Conservation (phyloP, 37 sponge, comb jelly and placozoan species). For the Cladorhizidae sp. region DNA sequence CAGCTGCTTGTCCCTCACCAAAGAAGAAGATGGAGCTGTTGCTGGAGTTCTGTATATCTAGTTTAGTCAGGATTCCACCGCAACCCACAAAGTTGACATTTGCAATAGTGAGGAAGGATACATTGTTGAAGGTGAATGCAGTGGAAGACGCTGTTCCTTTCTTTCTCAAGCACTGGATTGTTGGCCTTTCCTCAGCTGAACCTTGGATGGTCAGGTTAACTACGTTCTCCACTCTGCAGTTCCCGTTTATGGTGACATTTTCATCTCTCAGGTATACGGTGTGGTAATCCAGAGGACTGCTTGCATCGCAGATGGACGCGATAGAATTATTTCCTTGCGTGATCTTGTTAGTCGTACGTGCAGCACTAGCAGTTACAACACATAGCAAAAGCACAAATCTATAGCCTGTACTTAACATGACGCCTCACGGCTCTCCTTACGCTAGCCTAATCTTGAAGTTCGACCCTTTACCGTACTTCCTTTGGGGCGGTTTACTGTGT, state of each 20-base stretch:
- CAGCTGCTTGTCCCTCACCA: background rate
- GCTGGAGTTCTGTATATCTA: background rate
- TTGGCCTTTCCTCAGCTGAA: background rate
- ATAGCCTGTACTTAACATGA: too few relatives aligned
- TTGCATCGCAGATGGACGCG: too few relatives aligned
- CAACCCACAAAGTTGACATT: constrained; percentile 22
- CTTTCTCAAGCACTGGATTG: background rate
- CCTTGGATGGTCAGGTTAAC: background rate
- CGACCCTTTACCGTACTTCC: too few relatives aligned
- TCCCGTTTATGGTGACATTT: background rate
- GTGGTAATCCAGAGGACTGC: too few relatives aligned
- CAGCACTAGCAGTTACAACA: too few relatives aligned
- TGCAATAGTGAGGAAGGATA: background rate
- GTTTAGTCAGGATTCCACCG: background rate
- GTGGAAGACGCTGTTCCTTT: background rate
- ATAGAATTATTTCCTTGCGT: too few relatives aligned
- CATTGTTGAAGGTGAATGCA: constrained; percentile 21
- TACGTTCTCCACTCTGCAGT: background rate
- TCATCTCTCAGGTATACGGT: too few relatives aligned
- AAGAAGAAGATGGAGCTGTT: constrained; percentile 4
- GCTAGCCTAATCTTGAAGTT: too few relatives aligned
- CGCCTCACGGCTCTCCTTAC: too few relatives aligned
- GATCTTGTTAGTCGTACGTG: too few relatives aligned
- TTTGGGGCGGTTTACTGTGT: too few relatives aligned
- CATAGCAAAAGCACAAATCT: too few relatives aligned